phyloP scores from a whole-genome alignment of 53 echinoderm and acorn worm species.

The Zoroaster sp. region DNA sequence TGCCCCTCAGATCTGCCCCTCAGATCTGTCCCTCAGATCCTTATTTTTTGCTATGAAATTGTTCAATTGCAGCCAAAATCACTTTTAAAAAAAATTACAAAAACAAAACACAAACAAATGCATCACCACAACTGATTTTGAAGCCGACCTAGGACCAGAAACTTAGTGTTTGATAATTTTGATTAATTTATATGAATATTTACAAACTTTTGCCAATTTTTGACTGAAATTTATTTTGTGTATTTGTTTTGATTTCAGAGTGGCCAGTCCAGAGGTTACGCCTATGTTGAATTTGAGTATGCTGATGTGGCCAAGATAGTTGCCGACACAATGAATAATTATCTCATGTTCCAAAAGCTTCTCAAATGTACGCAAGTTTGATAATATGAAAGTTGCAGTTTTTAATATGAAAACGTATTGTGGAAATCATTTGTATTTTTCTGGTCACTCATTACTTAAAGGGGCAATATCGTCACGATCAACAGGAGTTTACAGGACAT shows the following conservation, averaged over 20 bases:
- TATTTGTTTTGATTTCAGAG: constrained; percentile 58
- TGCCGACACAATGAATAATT: constrained; percentile 95
- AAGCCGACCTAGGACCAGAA: too few relatives aligned
- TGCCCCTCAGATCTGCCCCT: too few relatives aligned
- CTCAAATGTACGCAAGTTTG: constrained; percentile 84
- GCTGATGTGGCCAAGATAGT: constrained; percentile 93
- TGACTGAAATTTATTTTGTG: not conserved
- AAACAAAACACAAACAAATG: not conserved
- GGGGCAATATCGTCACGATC: not conserved
- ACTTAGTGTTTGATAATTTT: too few relatives aligned
- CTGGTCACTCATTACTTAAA: not conserved
- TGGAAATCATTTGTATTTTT: not conserved
- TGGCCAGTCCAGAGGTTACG: constrained; percentile 86
- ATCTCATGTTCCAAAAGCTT: constrained; percentile 90
- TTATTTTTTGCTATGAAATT: too few relatives aligned
- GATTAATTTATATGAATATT: not conserved
- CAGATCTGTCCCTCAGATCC: too few relatives aligned
- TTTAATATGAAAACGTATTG: not conserved
- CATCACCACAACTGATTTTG: not conserved
- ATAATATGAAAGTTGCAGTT: not conserved
- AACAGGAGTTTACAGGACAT: not conserved
- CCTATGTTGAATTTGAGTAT: constrained; percentile 94
- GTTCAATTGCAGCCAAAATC: too few relatives aligned
- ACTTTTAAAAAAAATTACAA: too few relatives aligned
- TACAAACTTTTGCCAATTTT: not conserved